Evolutionary conservation across 2,797 vertebrate species (phyloP).

Genomic region (Rhinophrynus dorsalis): DNA sequence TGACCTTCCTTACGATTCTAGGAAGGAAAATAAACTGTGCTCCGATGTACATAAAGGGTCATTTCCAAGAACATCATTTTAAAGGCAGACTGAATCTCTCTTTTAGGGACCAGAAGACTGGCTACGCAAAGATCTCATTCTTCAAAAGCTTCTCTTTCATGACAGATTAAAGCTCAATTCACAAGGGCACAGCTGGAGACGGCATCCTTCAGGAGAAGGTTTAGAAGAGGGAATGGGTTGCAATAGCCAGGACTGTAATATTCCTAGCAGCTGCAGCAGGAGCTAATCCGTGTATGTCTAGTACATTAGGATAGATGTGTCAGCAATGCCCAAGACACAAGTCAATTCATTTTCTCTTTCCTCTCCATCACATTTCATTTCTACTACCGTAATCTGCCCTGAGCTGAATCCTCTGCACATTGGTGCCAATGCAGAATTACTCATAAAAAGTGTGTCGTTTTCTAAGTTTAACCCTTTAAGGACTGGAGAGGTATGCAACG

Average conservation of each 20-base stretch:
- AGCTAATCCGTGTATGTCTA: neutral
- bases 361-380: neutral
- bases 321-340: neutral
- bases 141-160: conserved; percentile 25
- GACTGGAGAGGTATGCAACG: too few species aligned
- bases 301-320: neutral
- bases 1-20: neutral
- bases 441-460: neutral
- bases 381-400: neutral
- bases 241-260: neutral
- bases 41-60: neutral
- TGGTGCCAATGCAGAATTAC: neutral
- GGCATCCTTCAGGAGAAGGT: neutral
- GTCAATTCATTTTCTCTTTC: neutral
- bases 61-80: conserved; percentile 4
- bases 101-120: conserved; percentile 9
- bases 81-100: neutral
- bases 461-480: too few species aligned
- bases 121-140: conserved; percentile 29
- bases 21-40: neutral
- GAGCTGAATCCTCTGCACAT: neutral
- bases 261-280: neutral
- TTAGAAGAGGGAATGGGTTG: neutral
- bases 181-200: conserved; percentile 24
- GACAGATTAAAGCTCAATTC: conserved; percentile 28